Conservation (phyloP, 1,140 invertebrate genomes). For the Agrypnia vestita region DNA sequence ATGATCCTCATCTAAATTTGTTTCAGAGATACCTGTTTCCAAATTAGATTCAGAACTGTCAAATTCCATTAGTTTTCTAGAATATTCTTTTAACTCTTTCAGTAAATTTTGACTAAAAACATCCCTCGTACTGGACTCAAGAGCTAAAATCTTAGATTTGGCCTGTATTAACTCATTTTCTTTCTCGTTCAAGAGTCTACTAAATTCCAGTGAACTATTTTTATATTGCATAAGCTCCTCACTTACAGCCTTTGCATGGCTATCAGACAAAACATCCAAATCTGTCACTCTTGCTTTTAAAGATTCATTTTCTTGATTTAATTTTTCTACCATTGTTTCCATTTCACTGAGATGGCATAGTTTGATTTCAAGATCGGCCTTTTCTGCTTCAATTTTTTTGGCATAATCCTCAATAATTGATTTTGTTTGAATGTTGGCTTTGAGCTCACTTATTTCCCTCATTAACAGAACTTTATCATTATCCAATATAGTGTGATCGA, state of each 20-base stretch:
- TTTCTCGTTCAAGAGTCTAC: background rate
- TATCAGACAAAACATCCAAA: conserved; percentile 21
- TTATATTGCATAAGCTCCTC: conserved; percentile 11
- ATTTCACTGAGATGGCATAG: conserved; percentile 26
- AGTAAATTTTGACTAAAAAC: background rate
- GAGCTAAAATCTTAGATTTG: conserved; percentile 13
- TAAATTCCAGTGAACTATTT: conserved; percentile 5
- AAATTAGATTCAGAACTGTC: background rate
- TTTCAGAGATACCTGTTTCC: background rate
- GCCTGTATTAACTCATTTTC: background rate
- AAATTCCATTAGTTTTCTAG: conserved; percentile 3
- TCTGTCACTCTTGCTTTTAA: conserved; percentile 53
- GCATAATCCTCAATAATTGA: conserved; percentile 54
- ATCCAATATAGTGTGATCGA: conserved; percentile 69
- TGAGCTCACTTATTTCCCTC: conserved; percentile 68
- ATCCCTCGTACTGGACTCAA: background rate
- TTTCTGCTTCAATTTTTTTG: conserved; percentile 54
- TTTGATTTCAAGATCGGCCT: conserved; percentile 47
- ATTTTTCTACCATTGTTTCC: conserved; percentile 24
- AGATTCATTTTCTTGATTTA: conserved; percentile 33
- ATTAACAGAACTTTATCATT: conserved; percentile 70
- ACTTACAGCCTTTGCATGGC: background rate
- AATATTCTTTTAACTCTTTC: conserved; percentile 6
- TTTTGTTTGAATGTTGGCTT: conserved; percentile 60
- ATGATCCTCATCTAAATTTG: background rate